Percentiles rank a stretch among this genome's conserved stretches.
Evolutionary conservation across 64 coral and sea anemone genomes (phyloP).

Genomic region (Pocillopora verrucosa): DNA sequence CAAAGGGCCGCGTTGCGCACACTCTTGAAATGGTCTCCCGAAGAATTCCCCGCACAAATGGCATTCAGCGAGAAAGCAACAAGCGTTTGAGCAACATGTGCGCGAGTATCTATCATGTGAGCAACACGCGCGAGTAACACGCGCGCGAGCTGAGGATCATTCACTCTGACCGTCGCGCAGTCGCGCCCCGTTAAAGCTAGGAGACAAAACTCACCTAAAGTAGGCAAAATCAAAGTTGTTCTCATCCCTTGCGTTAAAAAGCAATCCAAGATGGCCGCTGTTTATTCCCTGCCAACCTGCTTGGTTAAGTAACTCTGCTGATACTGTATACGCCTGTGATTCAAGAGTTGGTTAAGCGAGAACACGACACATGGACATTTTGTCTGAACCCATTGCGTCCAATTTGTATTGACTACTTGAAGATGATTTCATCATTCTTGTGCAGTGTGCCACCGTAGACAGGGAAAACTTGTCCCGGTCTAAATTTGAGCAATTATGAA

Average conservation of each 20-base stretch:
- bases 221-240: conserved; percentile 89
- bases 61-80: too few relatives aligned
- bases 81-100: too few relatives aligned
- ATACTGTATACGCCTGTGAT: conserved; percentile 40
- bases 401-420: too few relatives aligned
- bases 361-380: conserved; percentile 39
- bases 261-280: conserved; percentile 58
- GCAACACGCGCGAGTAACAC: too few relatives aligned
- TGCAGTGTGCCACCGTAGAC: not conserved
- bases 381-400: not conserved
- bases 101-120: too few relatives aligned
- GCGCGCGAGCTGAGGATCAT: not conserved
- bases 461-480: not conserved
- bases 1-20: too few relatives aligned
- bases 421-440: too few relatives aligned
- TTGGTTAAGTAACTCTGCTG: conserved; percentile 63
- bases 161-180: not conserved
- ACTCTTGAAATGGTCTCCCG: too few relatives aligned
- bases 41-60: too few relatives aligned
- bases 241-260: conserved; percentile 72
- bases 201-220: conserved; percentile 44
- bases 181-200: not conserved
- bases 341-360: not conserved
- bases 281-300: conserved; percentile 44
- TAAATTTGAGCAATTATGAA: too few relatives aligned